These are phyloP conservation scores for Sipunculus nudus DNA, from an alignment of 2,888 invertebrate species.

Conservation along the genomic window DNA sequence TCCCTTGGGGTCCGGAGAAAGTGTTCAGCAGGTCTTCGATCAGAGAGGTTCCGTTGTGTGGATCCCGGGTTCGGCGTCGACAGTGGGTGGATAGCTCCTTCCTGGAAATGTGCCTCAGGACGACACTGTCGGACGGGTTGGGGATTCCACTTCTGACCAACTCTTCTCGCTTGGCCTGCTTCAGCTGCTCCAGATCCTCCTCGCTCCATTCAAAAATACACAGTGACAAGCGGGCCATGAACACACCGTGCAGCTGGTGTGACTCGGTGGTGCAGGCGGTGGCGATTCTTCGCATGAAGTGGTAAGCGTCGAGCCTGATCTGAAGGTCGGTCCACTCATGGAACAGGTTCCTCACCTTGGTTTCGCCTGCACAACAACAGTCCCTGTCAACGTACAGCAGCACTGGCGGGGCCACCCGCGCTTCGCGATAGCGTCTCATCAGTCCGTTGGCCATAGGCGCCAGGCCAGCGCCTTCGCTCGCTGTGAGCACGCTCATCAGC, in stretches of 20 bases:
- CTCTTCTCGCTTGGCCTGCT: constrained; percentile 37
- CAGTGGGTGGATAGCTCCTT: constrained; percentile 38
- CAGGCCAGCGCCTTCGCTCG: constrained; percentile 37
- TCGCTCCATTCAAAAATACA: constrained; percentile 38
- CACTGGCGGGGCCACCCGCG: constrained; percentile 33
- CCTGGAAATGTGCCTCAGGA: constrained; percentile 22
- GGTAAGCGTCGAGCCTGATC: constrained; percentile 39
- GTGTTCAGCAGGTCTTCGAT: constrained; percentile 30
- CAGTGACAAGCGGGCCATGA: constrained; percentile 35
- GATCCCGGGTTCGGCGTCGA: constrained; percentile 29
- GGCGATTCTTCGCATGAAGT: constrained; percentile 40
- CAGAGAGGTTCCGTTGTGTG: constrained; percentile 13
- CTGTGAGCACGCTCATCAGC: constrained; percentile 40
- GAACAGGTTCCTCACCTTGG: background rate
- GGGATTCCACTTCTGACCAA: constrained; percentile 14
- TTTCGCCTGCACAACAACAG: constrained; percentile 37
- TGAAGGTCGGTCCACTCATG: constrained; percentile 1
- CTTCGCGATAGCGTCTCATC: constrained; percentile 31
- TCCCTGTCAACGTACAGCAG: constrained; percentile 46
- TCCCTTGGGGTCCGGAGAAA: constrained; percentile 25
- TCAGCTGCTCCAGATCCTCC: constrained; percentile 32
- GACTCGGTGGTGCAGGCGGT: constrained; percentile 31
- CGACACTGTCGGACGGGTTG: constrained; percentile 26
- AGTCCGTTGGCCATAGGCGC: constrained; percentile 35
- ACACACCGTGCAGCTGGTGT: constrained; percentile 33